Percentiles rank a stretch among this genome's conserved stretches.
Conservation (phyloP, 2,888 invertebrate species). For the Ditula angustiorana region DNA sequence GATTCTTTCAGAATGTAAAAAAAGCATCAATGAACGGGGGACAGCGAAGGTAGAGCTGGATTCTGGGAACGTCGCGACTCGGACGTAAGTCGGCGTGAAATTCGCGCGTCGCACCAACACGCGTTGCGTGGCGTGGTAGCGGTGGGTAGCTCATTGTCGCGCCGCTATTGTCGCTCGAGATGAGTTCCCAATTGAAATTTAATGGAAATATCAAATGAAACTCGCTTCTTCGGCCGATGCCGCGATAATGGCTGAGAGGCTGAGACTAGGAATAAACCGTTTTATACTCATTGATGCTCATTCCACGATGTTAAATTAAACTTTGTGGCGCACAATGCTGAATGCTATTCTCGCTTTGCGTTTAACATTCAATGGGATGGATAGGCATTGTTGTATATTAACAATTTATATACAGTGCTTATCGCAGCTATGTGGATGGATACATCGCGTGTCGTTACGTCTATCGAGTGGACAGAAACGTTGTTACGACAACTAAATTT, state of each 20-base stretch:
- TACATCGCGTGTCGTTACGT: background rate
- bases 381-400: constrained; percentile 35
- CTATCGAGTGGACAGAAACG: background rate
- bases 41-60: constrained; percentile 54
- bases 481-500: background rate
- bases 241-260: constrained; percentile 59
- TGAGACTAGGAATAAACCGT: constrained; percentile 58
- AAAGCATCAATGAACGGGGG: constrained; percentile 69
- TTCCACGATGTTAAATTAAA: constrained; percentile 58
- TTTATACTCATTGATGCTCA: constrained; percentile 51
- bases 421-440: constrained; percentile 4
- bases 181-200: constrained; percentile 76
- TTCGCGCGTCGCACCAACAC: constrained; percentile 51
- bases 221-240: constrained; percentile 60
- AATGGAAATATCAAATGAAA: constrained; percentile 77
- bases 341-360: constrained; percentile 48
- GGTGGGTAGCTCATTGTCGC: constrained; percentile 52
- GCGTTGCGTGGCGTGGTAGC: constrained; percentile 44
- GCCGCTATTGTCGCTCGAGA: constrained; percentile 58
- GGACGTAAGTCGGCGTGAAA: constrained; percentile 60
- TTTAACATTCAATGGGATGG: constrained; percentile 49
- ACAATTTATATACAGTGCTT: constrained; percentile 18
- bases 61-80: constrained; percentile 57
- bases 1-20: constrained; percentile 49
- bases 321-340: constrained; percentile 53